These are phyloP conservation scores for Myotis daubentonii DNA, from an alignment of 2,797 vertebrate species.

Conservation along the genomic window DNA sequence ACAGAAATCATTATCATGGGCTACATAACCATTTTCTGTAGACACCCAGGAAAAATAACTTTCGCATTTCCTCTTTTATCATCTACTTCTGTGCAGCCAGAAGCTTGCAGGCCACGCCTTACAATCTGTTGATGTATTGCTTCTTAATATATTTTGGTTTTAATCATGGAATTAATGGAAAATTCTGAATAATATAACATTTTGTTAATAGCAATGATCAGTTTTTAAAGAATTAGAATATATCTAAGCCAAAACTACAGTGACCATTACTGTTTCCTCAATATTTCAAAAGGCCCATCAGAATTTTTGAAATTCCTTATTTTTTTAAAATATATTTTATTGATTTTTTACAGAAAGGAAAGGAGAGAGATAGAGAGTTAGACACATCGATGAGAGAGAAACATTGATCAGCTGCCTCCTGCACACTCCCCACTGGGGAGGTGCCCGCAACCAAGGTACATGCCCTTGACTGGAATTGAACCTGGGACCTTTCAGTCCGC, in stretches of 20 bases:
- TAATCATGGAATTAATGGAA: background rate
- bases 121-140: constrained; percentile 64
- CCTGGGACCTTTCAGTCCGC: no score
- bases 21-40: constrained; percentile 52
- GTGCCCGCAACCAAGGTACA: no score
- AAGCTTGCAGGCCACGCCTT: constrained; percentile 21
- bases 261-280: background rate
- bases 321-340: background rate
- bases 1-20: constrained; percentile 61
- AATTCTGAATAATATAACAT: background rate
- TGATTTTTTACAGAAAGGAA: no score
- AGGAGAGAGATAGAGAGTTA: no score
- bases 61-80: constrained; percentile 57
- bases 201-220: background rate
- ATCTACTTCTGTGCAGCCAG: constrained; percentile 56
- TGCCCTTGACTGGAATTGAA: no score
- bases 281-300: background rate
- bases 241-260: background rate
- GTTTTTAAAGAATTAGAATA: constrained; percentile 4
- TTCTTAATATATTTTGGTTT: constrained; percentile 52
- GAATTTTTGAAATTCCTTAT: background rate
- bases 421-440: no score
- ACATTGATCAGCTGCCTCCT: no score
- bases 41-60: constrained; percentile 56
- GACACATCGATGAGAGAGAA: no score